phyloP scores from a whole-genome alignment of 2,888 invertebrate species.

The Galerucella pusilla region DNA sequence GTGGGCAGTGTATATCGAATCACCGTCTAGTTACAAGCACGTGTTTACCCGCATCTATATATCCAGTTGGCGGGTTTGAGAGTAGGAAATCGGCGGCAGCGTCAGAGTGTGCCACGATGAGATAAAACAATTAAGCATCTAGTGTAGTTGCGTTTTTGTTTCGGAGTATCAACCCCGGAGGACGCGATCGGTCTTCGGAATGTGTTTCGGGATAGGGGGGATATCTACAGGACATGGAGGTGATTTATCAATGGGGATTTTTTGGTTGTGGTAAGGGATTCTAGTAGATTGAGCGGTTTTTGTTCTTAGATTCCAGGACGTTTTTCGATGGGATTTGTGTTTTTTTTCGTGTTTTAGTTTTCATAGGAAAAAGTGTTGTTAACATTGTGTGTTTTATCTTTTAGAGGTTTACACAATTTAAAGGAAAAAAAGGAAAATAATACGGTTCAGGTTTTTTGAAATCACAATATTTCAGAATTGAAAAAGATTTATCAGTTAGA shows the following conservation, averaged over 20 bases:
- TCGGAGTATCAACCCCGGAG: conserved; percentile 17
- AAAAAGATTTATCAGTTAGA: too few species aligned
- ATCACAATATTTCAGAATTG: too few species aligned
- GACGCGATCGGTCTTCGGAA: conserved; percentile 25
- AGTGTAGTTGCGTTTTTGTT: conserved; percentile 32
- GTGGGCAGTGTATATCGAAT: conserved; percentile 21
- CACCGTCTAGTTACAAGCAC: conserved; percentile 22
- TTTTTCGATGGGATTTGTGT: conserved; percentile 15
- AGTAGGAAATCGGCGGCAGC: conserved; percentile 17
- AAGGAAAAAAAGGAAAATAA: neutral
- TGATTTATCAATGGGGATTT: conserved; percentile 36
- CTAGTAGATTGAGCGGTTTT: conserved; percentile 32
- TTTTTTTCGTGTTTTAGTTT: conserved; percentile 10
- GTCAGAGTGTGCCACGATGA: conserved; percentile 20
- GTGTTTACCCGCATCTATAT: conserved; percentile 32
- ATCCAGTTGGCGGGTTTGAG: conserved; percentile 17
- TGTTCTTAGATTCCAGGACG: conserved; percentile 24
- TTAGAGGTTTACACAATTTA: neutral
- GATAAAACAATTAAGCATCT: conserved; percentile 34
- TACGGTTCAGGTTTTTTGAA: neutral
- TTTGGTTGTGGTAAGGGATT: conserved; percentile 33
- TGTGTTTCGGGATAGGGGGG: conserved; percentile 23
- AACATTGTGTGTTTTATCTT: conserved; percentile 6
- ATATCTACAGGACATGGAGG: conserved; percentile 23
- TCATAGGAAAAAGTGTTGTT: conserved; percentile 5